These are phyloP conservation scores for Diglossa cyanea DNA, from an alignment of 2,797 vertebrate genomes.

Conservation along the genomic window DNA sequence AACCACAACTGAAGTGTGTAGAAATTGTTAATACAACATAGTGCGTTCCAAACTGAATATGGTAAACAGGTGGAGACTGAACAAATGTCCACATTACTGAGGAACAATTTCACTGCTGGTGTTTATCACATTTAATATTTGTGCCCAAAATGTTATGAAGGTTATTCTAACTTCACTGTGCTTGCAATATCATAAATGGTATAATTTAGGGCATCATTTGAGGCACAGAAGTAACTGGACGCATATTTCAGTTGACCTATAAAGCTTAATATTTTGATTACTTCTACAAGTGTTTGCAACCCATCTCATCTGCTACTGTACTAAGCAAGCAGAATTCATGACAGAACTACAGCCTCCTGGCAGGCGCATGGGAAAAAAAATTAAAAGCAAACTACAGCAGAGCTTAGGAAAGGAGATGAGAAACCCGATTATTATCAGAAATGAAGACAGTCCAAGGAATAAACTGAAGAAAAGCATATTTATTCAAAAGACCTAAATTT, in stretches of 20 bases:
- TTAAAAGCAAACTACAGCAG: background rate
- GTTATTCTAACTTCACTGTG: background rate
- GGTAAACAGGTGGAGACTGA: background rate
- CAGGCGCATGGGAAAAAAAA: background rate
- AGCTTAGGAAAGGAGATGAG: background rate
- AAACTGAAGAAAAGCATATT: background rate
- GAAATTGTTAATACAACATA: background rate
- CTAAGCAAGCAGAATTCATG: background rate
- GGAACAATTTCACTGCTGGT: background rate
- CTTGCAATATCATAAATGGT: background rate
- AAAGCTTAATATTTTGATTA: background rate
- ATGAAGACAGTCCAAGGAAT: background rate
- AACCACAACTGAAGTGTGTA: background rate
- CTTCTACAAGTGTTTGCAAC: background rate
- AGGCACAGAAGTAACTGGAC: background rate
- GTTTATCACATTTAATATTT: background rate
- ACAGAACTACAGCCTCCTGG: background rate
- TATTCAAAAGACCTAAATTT: background rate
- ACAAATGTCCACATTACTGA: background rate
- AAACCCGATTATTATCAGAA: background rate
- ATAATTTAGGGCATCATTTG: background rate
- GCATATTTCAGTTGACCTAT: background rate
- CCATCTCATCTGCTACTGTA: background rate
- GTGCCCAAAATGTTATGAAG: background rate
- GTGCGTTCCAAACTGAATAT: background rate